Evolutionary conservation across 92 coral and sea anemone species (phyloP), one percentile per base, ranked within the genome.

Genomic region (Actinernus sp.): DNA sequence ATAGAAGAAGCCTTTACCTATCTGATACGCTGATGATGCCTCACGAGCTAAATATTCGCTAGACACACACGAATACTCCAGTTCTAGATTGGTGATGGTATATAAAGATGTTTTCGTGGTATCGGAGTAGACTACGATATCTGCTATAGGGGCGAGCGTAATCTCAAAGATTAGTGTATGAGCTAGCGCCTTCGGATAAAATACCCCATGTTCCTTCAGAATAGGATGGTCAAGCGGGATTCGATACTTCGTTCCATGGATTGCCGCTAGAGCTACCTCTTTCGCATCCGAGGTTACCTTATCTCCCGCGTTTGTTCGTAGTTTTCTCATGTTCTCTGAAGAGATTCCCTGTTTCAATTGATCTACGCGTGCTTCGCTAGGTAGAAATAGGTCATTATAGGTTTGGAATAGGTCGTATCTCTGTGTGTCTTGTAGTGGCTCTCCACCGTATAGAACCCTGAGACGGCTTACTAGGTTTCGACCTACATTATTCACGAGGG

Each of bases 341-440:
- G 83, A 63, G 37, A 76, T 55, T 1, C 66, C 83, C 33, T 63
- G 49, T 55, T 49, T 74, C 50, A 72, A 47, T 39, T 1, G 19
- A 37, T 73, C 76, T 14, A 47, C 53, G 0, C 78, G 68, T 23
- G 44, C 82, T 26, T 59, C 71, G 9, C 20, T 47, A 23, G 54
- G 28, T 0, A 79, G 8, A 46, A 43, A 71, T 39, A 59, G 21
- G 37, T 71, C 80, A 21, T 78, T 33, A 36, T 71, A 78, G 17
- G 85, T 71, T 59, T 77, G 67, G 34, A 55, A 47, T 55, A 77
- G 71, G 49, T 77, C 79, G 62, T 68, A 68, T 68, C 84, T 63
- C 45, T 68, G 79, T 20, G 84, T 77, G 22, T 77, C 80, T 27
- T 78, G 85, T n/a, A 77, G 78, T 31, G 76, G 55, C 61, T 73